Evolutionary conservation across 2,113 vertebrate species (phyloP).

Genomic region (Sclerurus mexicanus): DNA sequence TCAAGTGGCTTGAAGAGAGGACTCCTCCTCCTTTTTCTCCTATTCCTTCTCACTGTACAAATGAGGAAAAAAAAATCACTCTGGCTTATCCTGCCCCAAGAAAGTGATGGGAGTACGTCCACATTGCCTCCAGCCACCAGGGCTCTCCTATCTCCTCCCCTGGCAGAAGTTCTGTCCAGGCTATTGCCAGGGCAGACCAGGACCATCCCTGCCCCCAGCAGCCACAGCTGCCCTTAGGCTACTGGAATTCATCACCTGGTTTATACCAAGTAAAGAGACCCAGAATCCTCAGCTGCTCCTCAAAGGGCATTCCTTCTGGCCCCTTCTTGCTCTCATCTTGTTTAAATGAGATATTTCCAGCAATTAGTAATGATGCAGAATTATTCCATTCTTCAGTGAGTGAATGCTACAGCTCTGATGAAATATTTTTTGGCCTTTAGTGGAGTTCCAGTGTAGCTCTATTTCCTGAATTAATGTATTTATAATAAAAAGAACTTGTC

Average conservation of each 20-base stretch:
- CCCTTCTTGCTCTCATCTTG: background rate
- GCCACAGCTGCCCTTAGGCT: background rate
- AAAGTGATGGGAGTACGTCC: background rate
- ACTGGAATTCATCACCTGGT: background rate
- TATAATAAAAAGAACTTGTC: background rate
- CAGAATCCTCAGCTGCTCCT: background rate
- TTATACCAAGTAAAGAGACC: background rate
- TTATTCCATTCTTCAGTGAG: background rate
- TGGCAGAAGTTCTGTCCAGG: background rate
- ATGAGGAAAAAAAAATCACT: background rate
- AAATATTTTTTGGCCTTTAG: background rate
- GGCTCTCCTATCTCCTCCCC: background rate
- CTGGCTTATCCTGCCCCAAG: background rate
- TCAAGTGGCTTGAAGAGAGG: background rate
- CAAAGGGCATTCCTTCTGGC: background rate
- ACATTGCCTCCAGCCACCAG: fast-evolving
- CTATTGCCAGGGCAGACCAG: background rate
- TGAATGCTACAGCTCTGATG: background rate
- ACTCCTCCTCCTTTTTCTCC: background rate
- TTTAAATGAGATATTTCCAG: background rate
- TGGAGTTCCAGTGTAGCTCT: background rate
- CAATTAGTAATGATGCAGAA: background rate
- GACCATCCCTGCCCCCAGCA: background rate
- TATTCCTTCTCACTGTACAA: background rate
- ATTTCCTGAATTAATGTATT: background rate